Evolutionary conservation across 2,888 invertebrate genomes (phyloP).

Genomic region (Synergus umbraculus): DNA sequence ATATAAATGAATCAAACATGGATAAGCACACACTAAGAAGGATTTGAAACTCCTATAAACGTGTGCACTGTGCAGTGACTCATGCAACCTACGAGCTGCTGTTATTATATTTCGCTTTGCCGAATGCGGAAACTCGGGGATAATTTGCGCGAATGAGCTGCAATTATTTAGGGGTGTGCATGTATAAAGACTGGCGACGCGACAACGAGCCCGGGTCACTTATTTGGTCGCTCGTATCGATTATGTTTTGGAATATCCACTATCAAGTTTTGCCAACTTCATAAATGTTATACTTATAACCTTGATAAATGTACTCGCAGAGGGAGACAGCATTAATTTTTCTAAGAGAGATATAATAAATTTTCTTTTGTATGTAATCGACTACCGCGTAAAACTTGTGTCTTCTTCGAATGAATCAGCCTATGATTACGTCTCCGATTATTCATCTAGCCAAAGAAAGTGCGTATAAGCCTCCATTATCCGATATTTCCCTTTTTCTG

Average conservation of each 20-base stretch:
- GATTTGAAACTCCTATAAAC: neutral
- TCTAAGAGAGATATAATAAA: neutral
- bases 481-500: neutral
- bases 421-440: neutral
- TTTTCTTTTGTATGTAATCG: neutral
- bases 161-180: constrained; percentile 73
- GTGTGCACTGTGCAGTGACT: neutral
- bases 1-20: constrained; percentile 13
- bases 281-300: neutral
- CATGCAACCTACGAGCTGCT: constrained; percentile 48
- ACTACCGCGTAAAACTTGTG: neutral
- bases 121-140: constrained; percentile 68
- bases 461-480: neutral
- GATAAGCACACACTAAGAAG: neutral
- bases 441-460: neutral
- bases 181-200: constrained; percentile 67
- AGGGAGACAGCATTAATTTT: too few relatives aligned
- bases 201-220: constrained; percentile 40
- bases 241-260: neutral
- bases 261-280: neutral
- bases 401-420: neutral
- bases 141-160: constrained; percentile 72
- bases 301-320: neutral
- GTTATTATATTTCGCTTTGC: constrained; percentile 71
- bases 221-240: constrained; percentile 19